phyloP scores from a whole-genome alignment of 2,888 invertebrate genomes.

The Amblyteles armatorius region DNA sequence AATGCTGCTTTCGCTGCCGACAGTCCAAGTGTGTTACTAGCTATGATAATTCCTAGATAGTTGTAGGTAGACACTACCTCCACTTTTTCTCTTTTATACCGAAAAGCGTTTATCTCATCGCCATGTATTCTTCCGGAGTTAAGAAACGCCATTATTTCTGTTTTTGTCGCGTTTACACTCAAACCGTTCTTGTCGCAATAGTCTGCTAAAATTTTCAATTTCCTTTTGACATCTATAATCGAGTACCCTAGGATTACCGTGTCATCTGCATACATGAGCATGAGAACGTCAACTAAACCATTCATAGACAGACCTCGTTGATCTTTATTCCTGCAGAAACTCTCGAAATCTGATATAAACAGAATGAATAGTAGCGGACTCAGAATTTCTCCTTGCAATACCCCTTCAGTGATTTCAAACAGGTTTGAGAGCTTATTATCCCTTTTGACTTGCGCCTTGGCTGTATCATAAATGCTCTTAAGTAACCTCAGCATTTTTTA shows the following conservation, averaged over 20 bases:
- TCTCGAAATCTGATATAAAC: constrained; percentile 57
- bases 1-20: constrained; percentile 32
- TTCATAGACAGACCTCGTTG: constrained; percentile 57
- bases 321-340: constrained; percentile 29
- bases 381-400: too few species aligned
- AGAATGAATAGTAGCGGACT: constrained; percentile 39
- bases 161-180: constrained; percentile 59
- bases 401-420: too few species aligned
- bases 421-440: neutral
- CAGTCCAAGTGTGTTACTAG: neutral
- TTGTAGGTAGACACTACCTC: constrained; percentile 57
- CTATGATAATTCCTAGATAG: constrained; percentile 35
- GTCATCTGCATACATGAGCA: constrained; percentile 67
- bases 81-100: constrained; percentile 44
- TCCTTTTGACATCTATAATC: constrained; percentile 49
- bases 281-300: constrained; percentile 33
- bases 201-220: constrained; percentile 48
- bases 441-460: constrained; percentile 15
- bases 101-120: constrained; percentile 1
- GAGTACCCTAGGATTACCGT: constrained; percentile 62
- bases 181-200: constrained; percentile 64
- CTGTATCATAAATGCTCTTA: constrained; percentile 9
- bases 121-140: constrained; percentile 52
- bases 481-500: constrained; percentile 63
- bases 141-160: constrained; percentile 40